A percentile compares a stretch with the other conserved stretches of the same genome.
Evolutionary conservation across 2,797 vertebrate genomes (phyloP).

Genomic region (Gila robusta): DNA sequence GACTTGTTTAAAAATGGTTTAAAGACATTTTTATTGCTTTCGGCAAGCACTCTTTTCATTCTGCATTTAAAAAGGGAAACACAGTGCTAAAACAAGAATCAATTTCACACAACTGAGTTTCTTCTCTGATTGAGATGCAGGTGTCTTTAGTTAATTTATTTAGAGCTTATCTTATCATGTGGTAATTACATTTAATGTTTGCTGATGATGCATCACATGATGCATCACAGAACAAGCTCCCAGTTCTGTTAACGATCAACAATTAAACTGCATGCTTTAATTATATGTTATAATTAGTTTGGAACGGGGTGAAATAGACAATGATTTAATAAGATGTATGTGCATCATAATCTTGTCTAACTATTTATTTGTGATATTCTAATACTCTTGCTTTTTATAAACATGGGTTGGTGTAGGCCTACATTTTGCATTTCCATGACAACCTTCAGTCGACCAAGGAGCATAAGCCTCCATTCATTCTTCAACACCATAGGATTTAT

Average conservation of each 20-base stretch:
- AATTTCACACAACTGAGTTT: constrained; percentile 66
- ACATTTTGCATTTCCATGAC: not conserved
- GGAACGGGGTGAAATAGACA: not conserved
- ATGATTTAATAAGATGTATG: not conserved
- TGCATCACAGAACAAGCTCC: not conserved
- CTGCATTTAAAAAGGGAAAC: constrained; percentile 77
- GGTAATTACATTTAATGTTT: constrained; percentile 34
- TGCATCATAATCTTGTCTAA: not conserved
- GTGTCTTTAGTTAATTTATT: constrained; percentile 69
- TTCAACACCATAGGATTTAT: too few relatives aligned
- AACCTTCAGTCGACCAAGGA: too few relatives aligned
- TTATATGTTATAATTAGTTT: not conserved
- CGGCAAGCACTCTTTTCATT: constrained; percentile 66
- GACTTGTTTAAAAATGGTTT: constrained; percentile 37
- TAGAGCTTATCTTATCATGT: constrained; percentile 64
- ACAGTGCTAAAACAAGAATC: constrained; percentile 68
- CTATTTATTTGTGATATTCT: not conserved
- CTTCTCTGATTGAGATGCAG: constrained; percentile 67
- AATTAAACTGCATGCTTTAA: not conserved
- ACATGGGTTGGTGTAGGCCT: not conserved
- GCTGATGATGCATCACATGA: not conserved
- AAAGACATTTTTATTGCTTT: constrained; percentile 52
- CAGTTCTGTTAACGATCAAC: not conserved
- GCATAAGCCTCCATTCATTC: too few relatives aligned
- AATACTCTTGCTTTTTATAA: not conserved